Percentiles rank a stretch among this genome's conserved stretches.
Conservation (phyloP, 2,888 invertebrate species). For the Meloe dianella region DNA sequence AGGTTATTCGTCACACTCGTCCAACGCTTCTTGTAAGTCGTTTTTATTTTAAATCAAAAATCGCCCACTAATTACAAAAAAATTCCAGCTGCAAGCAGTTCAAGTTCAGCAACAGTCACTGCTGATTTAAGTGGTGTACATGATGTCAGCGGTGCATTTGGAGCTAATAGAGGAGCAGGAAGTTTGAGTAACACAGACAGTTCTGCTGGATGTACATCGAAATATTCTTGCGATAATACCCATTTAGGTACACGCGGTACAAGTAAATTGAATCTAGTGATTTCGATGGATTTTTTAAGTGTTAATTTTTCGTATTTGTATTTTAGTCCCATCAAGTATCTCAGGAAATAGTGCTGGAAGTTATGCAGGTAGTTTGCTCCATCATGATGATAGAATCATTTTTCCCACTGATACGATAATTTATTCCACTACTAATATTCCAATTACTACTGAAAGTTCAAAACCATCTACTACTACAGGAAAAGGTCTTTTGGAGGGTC, state of each 20-base stretch:
- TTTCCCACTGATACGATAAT: not conserved
- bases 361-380: not conserved
- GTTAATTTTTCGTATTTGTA: not conserved
- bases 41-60: slow-evolving; percentile 1
- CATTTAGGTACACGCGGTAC: not conserved
- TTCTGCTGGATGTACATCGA: not conserved
- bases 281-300: not conserved
- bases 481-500: not conserved
- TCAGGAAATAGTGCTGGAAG: not conserved
- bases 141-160: slow-evolving; percentile 19
- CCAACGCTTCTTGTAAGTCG: slow-evolving; percentile 30
- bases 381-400: not conserved
- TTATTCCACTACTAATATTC: slow-evolving; percentile 4
- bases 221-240: not conserved
- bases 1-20: slow-evolving; percentile 26
- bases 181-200: not conserved
- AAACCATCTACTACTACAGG: not conserved
- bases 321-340: not conserved
- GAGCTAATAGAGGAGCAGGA: slow-evolving; percentile 10
- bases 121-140: slow-evolving; percentile 19
- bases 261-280: not conserved
- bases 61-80: not conserved
- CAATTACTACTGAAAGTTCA: not conserved
- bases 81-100: slow-evolving; percentile 26
- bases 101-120: slow-evolving; percentile 26